These are phyloP conservation scores for Enteromius mattozi DNA, from an alignment of 2,797 vertebrate genomes.

Conservation along the genomic window DNA sequence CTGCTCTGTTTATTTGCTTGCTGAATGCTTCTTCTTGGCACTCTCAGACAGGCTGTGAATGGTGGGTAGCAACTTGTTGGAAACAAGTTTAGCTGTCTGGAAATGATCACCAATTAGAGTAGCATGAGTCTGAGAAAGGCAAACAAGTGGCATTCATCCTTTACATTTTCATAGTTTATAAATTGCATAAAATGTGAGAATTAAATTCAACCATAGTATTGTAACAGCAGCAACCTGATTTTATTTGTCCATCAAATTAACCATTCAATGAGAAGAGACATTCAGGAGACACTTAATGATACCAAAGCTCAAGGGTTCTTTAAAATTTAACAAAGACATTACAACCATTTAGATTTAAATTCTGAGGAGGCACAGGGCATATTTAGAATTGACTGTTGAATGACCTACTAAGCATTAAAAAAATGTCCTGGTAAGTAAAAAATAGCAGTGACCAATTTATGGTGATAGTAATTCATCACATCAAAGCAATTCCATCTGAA, in stretches of 20 bases:
- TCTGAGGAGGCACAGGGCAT: background rate
- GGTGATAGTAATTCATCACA: conserved; percentile 43
- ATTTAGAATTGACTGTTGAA: conserved; percentile 22
- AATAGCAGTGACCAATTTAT: conserved; percentile 41
- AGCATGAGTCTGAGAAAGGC: conserved; percentile 11
- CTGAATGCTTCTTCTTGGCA: conserved; percentile 26
- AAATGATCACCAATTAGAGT: conserved; percentile 14
- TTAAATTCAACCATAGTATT: background rate
- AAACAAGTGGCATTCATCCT: conserved; percentile 11
- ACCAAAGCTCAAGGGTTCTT: conserved; percentile 16
- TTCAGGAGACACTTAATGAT: conserved; percentile 42
- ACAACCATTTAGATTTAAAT: background rate
- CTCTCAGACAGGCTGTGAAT: conserved; percentile 22
- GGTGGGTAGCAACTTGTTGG: background rate
- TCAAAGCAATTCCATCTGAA: conserved; percentile 52
- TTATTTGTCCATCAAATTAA: conserved; percentile 34
- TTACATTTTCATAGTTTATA: background rate
- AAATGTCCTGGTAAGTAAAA: conserved; percentile 33
- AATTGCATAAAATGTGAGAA: background rate
- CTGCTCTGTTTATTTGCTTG: conserved; percentile 28
- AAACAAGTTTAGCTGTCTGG: conserved; percentile 29
- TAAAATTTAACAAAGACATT: conserved; percentile 8
- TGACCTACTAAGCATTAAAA: conserved; percentile 41
- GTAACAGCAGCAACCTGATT: conserved; percentile 16
- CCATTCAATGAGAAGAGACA: conserved; percentile 7